These are phyloP conservation scores for Limanda limanda DNA, from an alignment of 2,113 vertebrate genomes.

Conservation along the genomic window DNA sequence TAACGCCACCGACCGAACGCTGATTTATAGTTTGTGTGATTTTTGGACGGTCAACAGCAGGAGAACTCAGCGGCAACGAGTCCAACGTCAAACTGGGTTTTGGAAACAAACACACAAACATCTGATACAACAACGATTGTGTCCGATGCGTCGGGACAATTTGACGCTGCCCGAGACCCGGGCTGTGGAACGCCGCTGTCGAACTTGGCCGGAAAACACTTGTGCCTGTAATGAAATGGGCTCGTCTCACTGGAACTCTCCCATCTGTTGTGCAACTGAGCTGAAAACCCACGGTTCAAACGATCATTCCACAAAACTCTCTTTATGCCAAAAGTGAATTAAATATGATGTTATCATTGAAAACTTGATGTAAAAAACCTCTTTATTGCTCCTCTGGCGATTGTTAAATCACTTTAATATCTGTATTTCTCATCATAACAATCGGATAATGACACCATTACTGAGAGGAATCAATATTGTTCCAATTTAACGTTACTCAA, in stretches of 20 bases:
- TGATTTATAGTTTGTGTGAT: constrained; percentile 47
- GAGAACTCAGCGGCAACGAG: constrained; percentile 34
- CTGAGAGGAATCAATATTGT: not conserved
- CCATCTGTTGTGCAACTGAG: not conserved
- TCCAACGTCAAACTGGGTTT: not conserved
- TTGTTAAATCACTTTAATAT: not conserved
- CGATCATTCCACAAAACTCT: not conserved
- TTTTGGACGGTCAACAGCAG: constrained; percentile 31
- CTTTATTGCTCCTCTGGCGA: not conserved
- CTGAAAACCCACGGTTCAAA: not conserved
- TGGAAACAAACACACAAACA: not conserved
- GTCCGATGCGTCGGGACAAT: constrained; percentile 5
- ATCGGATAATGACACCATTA: not conserved
- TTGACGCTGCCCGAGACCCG: not conserved
- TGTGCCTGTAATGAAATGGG: constrained; percentile 10
- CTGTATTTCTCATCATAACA: not conserved
- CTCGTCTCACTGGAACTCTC: not conserved
- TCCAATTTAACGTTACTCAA: not conserved
- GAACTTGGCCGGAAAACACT: constrained; percentile 18
- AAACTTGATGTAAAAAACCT: not conserved
- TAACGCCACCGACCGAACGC: constrained; percentile 42
- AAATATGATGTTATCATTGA: not conserved
- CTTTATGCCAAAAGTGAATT: not conserved
- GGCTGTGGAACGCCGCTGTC: not conserved
- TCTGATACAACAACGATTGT: not conserved